Percentiles rank a stretch among this genome's conserved stretches.
Conservation (phyloP, 2,113 vertebrate species). For the Psephotus haematonotus region DNA sequence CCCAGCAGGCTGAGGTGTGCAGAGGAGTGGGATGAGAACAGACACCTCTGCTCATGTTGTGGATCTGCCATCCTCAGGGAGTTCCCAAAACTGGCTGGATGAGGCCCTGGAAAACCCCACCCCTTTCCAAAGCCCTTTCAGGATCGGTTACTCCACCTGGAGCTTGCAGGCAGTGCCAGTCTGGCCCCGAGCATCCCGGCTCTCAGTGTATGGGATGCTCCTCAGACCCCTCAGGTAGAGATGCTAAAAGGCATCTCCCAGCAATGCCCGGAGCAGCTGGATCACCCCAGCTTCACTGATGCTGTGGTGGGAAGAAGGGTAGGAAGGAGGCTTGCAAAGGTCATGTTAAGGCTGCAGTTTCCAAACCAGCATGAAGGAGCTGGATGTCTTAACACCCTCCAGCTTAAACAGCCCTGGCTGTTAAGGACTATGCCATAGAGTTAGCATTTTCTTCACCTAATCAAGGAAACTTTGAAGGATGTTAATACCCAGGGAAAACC, state of each 20-base stretch:
- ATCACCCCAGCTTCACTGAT: not conserved
- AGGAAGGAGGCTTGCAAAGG: not conserved
- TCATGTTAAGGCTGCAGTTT: not conserved
- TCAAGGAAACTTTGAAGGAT: not conserved
- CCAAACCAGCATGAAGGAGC: not conserved
- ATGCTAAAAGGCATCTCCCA: not conserved
- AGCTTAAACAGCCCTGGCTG: not conserved
- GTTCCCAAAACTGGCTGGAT: not conserved
- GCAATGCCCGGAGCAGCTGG: not conserved
- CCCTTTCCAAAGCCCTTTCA: not conserved
- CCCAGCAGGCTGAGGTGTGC: not conserved
- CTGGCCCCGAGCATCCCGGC: rapidly evolving
- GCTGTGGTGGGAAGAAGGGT: not conserved
- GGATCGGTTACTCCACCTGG: not conserved
- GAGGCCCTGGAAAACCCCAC: not conserved
- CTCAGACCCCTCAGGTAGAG: not conserved
- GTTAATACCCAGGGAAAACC: not conserved
- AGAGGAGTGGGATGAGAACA: not conserved
- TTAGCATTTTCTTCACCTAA: not conserved
- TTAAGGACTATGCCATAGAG: not conserved
- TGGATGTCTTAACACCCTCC: not conserved
- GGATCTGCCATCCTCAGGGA: not conserved
- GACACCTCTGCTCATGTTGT: not conserved
- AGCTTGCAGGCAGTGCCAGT: not conserved
- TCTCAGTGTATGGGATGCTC: not conserved